Evolutionary conservation across 2,113 vertebrate genomes (phyloP).

Genomic region (Pomatorhinus ruficollis): DNA sequence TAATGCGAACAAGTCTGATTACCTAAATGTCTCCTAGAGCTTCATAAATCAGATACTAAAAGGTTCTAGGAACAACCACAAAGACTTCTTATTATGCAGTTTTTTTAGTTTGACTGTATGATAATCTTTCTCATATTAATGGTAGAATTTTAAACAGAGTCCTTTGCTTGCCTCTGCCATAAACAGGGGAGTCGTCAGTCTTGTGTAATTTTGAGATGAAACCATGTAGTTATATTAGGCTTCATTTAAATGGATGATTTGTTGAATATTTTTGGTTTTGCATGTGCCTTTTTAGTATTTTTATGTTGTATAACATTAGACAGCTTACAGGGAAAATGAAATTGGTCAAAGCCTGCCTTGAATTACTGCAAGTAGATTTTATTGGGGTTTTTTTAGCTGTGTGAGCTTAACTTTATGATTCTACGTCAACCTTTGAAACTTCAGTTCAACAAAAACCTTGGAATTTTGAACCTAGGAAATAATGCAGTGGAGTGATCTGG

Average conservation of each 20-base stretch:
- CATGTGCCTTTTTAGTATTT: neutral
- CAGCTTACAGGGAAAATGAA: neutral
- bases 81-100: neutral
- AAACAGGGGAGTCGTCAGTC: neutral
- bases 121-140: neutral
- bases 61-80: neutral
- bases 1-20: neutral
- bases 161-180: neutral
- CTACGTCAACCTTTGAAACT: neutral
- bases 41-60: neutral
- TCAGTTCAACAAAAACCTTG: neutral
- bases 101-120: neutral
- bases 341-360: neutral
- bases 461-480: neutral
- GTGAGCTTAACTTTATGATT: neutral
- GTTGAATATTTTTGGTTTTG: neutral
- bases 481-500: neutral
- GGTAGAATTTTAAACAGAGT: neutral
- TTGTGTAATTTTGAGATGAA: neutral
- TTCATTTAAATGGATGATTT: neutral
- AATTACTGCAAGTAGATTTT: neutral
- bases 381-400: fast-evolving
- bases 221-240: neutral
- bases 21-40: neutral
- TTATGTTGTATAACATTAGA: neutral